phyloP scores from a whole-genome alignment of 2,113 vertebrate genomes.

The Menura novaehollandiae region DNA sequence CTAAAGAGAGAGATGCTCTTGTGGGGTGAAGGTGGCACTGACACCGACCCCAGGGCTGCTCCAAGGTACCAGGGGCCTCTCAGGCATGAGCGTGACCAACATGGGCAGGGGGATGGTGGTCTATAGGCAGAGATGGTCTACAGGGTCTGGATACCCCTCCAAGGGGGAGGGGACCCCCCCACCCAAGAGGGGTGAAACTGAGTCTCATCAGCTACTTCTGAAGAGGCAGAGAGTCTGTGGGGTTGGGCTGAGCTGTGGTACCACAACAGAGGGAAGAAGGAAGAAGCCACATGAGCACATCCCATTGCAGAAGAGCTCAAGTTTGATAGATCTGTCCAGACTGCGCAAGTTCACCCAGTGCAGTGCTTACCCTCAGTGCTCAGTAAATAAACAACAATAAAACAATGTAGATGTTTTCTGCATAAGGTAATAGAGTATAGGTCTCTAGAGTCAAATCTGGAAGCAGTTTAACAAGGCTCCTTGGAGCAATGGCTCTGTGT shows the following conservation, averaged over 20 bases:
- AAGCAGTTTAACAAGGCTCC: conserved; percentile 30
- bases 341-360: fast-evolving
- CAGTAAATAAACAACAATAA: conserved; percentile 38
- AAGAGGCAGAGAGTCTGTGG: neutral
- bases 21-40: neutral
- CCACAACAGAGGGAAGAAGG: neutral
- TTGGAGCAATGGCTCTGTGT: conserved; percentile 22
- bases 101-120: neutral
- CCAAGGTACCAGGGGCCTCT: fast-evolving
- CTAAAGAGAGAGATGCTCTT: fast-evolving
- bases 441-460: conserved; percentile 31
- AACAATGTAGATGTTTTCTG: conserved; percentile 17
- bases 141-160: neutral
- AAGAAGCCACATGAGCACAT: neutral
- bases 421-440: conserved; percentile 27
- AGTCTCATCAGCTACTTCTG: neutral
- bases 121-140: neutral
- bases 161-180: neutral
- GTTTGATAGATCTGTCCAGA: neutral
- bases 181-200: too few species aligned
- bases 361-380: neutral
- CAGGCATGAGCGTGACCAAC: neutral
- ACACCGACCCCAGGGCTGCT: fast-evolving
- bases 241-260: neutral
- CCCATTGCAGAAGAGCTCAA: neutral